Base-by-base conservation (phyloP, 2,888 invertebrate species). In the Ophion slaviceki region DNA sequence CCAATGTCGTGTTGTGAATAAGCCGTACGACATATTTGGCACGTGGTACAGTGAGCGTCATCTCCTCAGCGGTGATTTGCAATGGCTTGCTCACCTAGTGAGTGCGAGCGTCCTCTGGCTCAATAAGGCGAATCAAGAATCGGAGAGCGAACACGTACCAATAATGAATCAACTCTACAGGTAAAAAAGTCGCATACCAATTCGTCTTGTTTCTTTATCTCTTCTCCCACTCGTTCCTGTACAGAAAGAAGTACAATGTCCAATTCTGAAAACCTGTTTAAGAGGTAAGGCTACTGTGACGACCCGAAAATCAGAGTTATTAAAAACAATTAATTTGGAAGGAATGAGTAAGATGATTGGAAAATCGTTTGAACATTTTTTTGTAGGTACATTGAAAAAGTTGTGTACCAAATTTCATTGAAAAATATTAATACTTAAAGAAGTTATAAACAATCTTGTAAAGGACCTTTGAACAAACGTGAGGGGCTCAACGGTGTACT, bases 31-130 rank as follows among this genome's bases (percentile, higher is more conserved):
- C 93, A 96, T 98, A 88, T 98, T 98, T 94, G 98, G 98, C 10
- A 97, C 97, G n/a, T 98, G 98, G 98, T 97, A 97, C 92, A 97
- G 97, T 91, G 97, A 97, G 92, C 96, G 96, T 88, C 97, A 97
- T 92, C 94, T 98, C 11, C 94, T 98, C 62, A 97, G 97, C 10
- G 98, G 97, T 1, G 97, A 97, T 91, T 94, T 97, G n/a, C 96
- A 96, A 91, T 97, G 97, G 97, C 94, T 97, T 76, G 97, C 96
- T 0, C 96, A 97, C 93, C 94, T 97, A 88, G 96, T 96, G 24
- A 97, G 96, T 91, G 95, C 96, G 14, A 97, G 97, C 32, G 95
- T 97, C 64, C 94, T 98, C 47, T 97, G 97, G 96, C 94, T 98
- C 1, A 97, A 97, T 94, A 97, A 97, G 94, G 97, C 97, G 4